phyloP scores from a whole-genome alignment of 2,113 vertebrate genomes.

The Halichoeres trimaculatus region DNA sequence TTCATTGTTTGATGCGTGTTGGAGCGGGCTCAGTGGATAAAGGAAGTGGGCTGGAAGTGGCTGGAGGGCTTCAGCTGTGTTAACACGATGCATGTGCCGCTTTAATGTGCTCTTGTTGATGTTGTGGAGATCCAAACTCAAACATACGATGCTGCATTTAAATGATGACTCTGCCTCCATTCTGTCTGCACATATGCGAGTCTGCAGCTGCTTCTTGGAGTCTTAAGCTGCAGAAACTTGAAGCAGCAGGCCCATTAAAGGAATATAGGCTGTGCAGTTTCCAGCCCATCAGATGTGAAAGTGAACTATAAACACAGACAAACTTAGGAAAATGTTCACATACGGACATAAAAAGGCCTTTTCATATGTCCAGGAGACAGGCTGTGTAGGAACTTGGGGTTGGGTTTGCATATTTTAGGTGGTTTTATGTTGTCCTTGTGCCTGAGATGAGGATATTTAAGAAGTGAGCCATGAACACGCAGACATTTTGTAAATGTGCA shows the following conservation, averaged over 20 bases:
- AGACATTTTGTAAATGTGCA: background rate
- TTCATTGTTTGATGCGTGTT: background rate
- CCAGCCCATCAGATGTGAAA: background rate
- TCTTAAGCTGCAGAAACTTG: background rate
- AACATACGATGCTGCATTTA: background rate
- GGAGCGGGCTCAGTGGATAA: background rate
- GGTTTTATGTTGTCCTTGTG: background rate
- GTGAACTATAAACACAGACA: too few species aligned
- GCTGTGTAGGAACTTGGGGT: background rate
- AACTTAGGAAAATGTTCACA: too few species aligned
- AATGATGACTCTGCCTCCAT: background rate
- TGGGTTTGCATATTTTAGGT: background rate
- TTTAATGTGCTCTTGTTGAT: background rate
- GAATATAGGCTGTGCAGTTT: background rate
- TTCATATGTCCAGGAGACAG: background rate
- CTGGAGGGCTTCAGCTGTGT: conserved; percentile 34
- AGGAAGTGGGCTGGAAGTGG: conserved; percentile 22
- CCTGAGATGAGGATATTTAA: too few species aligned
- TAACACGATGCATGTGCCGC: conserved; percentile 24
- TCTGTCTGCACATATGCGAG: background rate
- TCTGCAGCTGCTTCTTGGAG: background rate
- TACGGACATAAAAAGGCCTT: too few species aligned
- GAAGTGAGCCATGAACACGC: background rate
- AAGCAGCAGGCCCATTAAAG: background rate
- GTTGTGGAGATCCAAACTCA: conserved; percentile 5